Conservation (phyloP, 2,888 invertebrate genomes). For the Meganola albula region DNA sequence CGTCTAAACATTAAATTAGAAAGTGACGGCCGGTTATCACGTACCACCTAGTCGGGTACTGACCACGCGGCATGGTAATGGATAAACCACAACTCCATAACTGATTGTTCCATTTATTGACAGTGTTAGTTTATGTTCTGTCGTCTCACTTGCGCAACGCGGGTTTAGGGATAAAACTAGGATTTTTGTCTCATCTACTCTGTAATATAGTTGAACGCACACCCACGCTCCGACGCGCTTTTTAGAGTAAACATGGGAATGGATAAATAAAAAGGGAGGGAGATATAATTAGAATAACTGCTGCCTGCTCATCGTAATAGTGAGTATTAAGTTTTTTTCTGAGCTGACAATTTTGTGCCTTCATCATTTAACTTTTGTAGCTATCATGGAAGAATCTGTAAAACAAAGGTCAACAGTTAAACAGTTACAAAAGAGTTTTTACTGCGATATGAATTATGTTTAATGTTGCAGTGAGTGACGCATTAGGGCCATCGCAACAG, state of each 20-base stretch:
- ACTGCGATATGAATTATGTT: slow-evolving; percentile 17
- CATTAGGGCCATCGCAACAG: slow-evolving; percentile 28
- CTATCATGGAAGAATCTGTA: no score
- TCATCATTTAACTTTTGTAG: no score
- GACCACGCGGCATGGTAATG: slow-evolving; percentile 49
- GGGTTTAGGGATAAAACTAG: slow-evolving; percentile 39
- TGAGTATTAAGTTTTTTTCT: no score
- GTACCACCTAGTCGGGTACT: slow-evolving; percentile 23
- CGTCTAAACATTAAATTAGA: slow-evolving; percentile 44
- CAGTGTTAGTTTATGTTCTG: slow-evolving; percentile 45
- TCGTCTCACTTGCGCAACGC: slow-evolving; percentile 47
- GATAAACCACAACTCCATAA: slow-evolving; percentile 54
- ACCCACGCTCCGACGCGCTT: slow-evolving; percentile 71
- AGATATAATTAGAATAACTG: slow-evolving; percentile 74
- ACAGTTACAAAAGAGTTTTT: slow-evolving; percentile 22
- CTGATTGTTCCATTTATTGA: slow-evolving; percentile 56
- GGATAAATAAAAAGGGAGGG: slow-evolving; percentile 70
- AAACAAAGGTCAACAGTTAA: slow-evolving; percentile 2
- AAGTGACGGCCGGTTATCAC: slow-evolving; percentile 56
- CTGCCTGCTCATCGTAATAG: slow-evolving; percentile 40
- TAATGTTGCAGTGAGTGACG: slow-evolving; percentile 14
- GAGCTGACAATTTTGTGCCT: no score
- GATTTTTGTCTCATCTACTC: slow-evolving; percentile 64
- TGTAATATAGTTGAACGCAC: slow-evolving; percentile 67
- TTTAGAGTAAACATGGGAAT: slow-evolving; percentile 72